Evolutionary conservation across 2,888 invertebrate species (phyloP), one percentile per base, ranked within the genome.

Genomic region (Harpalus rufipes): DNA sequence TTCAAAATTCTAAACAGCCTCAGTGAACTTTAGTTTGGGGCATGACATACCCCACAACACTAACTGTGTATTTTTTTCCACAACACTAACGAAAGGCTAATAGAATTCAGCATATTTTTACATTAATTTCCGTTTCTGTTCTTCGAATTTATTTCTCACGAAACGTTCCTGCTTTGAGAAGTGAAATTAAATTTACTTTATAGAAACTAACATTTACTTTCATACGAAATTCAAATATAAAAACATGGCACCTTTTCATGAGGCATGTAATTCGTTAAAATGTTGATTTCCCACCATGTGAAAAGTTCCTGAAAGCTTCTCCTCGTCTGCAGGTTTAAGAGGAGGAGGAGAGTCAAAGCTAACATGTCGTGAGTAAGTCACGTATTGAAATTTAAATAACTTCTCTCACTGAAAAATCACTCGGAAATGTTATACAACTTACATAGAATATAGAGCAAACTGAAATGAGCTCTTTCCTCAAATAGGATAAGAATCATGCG

Each of bases 361-460:
- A 81, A 41, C 63, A 81, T 81, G 32, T 61, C 44, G 41, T 39
- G 44, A 81, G 63, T 81, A 81, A 44, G 80, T 81, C 80, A 81
- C 80, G 80, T 81, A 61, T 81, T 81, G 80, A 81, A 81, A 81
- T 81, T 59, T 81, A 81, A 81, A 81, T 63, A 41, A 81, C 16
- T 63, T 81, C 44, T 61, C 63, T 81, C 16, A 21, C 32, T 63
- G 61, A 81, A 81, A 51, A 74, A 74, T 51, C 44, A 63, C 63
- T 63, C 63, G 63, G 63, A 63, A 63, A 63, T 63, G 63, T 63
- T 63, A 21, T 12, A 63, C 63, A 63, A 63, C 63, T 63, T 63
- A 25, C 16, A 63, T 10, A 12, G 63, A 63, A 63, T 63, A 63
- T 63, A 59, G 59, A 12, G 59, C 18, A 7, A 18, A 25, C 25